Evolutionary conservation across 2,888 invertebrate species (phyloP).

Genomic region (Trichacis sp.): DNA sequence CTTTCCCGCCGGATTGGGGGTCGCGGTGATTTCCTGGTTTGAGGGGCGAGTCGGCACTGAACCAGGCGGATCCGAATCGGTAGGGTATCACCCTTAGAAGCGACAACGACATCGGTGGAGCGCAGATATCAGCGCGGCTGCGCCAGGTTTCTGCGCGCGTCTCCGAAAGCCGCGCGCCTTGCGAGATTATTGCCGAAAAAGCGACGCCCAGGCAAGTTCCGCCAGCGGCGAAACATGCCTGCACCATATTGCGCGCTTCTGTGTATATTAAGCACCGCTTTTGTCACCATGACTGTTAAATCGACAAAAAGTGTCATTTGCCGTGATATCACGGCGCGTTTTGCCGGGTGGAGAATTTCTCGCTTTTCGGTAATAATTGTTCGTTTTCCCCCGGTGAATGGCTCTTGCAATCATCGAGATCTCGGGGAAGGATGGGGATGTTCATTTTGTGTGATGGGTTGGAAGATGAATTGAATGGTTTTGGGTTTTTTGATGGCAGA

Average conservation of each 20-base stretch:
- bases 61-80: conserved; percentile 54
- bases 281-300: not conserved
- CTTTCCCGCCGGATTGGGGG: conserved; percentile 48
- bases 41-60: conserved; percentile 61
- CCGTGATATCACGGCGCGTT: not conserved
- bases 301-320: conserved; percentile 2
- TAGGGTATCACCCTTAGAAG: conserved; percentile 57
- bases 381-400: too few relatives aligned
- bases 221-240: conserved; percentile 3
- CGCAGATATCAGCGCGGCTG: conserved; percentile 46
- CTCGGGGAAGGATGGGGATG: too few relatives aligned
- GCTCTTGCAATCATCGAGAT: too few relatives aligned
- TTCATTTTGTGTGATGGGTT: too few relatives aligned
- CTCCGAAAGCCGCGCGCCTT: conserved; percentile 19
- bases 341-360: not conserved
- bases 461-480: too few relatives aligned
- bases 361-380: not conserved
- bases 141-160: conserved; percentile 61
- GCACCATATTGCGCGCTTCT: conserved; percentile 9
- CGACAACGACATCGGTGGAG: conserved; percentile 43
- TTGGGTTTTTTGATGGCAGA: too few relatives aligned
- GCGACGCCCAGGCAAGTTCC: conserved; percentile 3
- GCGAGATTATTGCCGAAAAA: conserved; percentile 6
- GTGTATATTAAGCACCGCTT: conserved; percentile 7
- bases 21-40: conserved; percentile 44